phyloP scores from a whole-genome alignment of 2,888 invertebrate species.

The Lampropteryx suffumata region DNA sequence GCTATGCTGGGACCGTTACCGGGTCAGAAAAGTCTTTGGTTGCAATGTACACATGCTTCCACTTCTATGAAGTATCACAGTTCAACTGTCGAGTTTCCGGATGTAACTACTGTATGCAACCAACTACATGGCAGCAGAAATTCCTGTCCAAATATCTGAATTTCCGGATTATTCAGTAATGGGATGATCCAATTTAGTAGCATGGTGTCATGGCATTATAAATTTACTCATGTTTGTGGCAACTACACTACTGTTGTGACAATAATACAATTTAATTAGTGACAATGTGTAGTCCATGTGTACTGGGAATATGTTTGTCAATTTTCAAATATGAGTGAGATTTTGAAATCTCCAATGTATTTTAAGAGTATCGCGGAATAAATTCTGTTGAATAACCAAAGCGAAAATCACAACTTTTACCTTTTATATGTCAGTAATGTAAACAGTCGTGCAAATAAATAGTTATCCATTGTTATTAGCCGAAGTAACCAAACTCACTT shows the following conservation, averaged over 20 bases:
- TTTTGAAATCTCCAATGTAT: constrained; percentile 39
- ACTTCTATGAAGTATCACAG: neutral
- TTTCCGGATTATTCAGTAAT: constrained; percentile 1
- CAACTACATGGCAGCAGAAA: neutral
- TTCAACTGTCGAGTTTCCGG: neutral
- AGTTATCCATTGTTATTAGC: constrained; percentile 10
- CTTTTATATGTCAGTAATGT: constrained; percentile 23
- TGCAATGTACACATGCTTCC: neutral
- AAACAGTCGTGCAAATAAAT: constrained; percentile 20
- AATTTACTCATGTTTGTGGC: constrained; percentile 31
- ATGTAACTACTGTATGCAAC: neutral
- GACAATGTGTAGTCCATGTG: constrained; percentile 36
- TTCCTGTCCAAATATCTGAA: constrained; percentile 1
- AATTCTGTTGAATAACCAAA: constrained; percentile 48
- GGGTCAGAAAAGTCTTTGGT: too few species aligned
- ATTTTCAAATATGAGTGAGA: constrained; percentile 49
- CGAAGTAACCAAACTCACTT: constrained; percentile 11
- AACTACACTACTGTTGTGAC: constrained; percentile 52
- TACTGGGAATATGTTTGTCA: constrained; percentile 48
- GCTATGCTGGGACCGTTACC: too few species aligned
- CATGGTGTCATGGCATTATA: constrained; percentile 24
- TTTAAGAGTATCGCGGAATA: constrained; percentile 37
- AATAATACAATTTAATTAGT: constrained; percentile 49
- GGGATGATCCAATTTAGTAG: constrained; percentile 5
- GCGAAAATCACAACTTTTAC: constrained; percentile 35